Conservation (phyloP, 2,113 vertebrate genomes). For the Cheirogaleus medius region DNA sequence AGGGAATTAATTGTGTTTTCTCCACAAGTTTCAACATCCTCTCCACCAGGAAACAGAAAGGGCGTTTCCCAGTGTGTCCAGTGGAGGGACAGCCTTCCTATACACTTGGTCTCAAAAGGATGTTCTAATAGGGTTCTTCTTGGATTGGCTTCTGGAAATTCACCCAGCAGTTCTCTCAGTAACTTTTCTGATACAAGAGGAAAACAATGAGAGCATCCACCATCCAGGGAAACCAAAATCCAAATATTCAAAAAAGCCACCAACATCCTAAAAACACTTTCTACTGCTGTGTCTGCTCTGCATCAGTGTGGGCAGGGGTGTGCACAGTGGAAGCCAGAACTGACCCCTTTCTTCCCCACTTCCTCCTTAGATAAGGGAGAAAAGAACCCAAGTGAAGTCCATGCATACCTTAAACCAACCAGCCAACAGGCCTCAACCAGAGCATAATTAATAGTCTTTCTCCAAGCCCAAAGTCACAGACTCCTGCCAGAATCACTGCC, state of each 20-base stretch:
- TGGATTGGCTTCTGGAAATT: constrained; percentile 44
- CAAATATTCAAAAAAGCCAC: neutral
- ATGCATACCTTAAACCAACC: too few relatives aligned
- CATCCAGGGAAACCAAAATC: neutral
- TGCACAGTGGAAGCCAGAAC: neutral
- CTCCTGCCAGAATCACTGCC: neutral
- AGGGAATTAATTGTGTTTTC: constrained; percentile 57
- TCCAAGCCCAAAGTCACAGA: neutral
- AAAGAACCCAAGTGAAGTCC: neutral
- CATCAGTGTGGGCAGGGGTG: neutral
- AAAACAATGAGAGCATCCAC: neutral
- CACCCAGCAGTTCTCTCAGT: constrained; percentile 6
- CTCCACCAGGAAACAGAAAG: constrained; percentile 59
- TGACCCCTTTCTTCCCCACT: neutral
- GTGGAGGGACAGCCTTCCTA: constrained; percentile 42
- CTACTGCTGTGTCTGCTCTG: too few relatives aligned
- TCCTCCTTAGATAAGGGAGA: constrained; percentile 14
- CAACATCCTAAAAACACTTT: neutral
- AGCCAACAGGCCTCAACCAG: neutral
- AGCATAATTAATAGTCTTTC: constrained; percentile 22
- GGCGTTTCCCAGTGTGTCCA: constrained; percentile 33
- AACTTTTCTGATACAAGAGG: constrained; percentile 13
- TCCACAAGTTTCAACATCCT: constrained; percentile 58
- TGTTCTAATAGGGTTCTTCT: constrained; percentile 32
- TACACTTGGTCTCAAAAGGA: constrained; percentile 35